These are phyloP conservation scores for Acrocephalus arundinaceus DNA, from an alignment of 2,113 vertebrate genomes.

Conservation along the genomic window DNA sequence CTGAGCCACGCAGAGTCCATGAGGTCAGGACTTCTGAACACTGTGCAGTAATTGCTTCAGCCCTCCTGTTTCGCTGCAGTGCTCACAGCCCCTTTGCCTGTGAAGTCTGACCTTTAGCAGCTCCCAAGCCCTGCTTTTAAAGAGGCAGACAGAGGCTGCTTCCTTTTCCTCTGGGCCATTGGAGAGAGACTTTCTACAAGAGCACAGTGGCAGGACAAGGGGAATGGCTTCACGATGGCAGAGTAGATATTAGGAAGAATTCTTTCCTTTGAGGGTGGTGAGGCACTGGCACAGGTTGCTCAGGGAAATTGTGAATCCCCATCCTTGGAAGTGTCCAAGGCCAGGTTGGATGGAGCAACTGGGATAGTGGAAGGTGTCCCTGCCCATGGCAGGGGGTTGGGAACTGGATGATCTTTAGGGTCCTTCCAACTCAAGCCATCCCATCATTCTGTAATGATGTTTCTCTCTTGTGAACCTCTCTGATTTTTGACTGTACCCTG, in stretches of 20 bases:
- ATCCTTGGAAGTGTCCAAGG: neutral
- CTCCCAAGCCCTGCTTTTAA: neutral
- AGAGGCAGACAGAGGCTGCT: neutral
- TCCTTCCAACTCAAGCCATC: neutral
- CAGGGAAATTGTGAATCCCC: neutral
- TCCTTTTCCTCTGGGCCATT: neutral
- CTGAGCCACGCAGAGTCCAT: rapidly evolving
- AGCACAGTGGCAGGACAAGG: neutral
- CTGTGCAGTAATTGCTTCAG: neutral
- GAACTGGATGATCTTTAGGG: neutral
- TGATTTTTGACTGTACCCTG: neutral
- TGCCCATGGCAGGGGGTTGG: neutral
- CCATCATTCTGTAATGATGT: neutral
- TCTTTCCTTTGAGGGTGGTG: neutral
- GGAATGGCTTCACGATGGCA: neutral
- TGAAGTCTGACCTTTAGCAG: neutral
- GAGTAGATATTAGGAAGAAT: neutral
- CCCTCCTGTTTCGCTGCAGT: neutral
- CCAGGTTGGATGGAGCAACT: neutral
- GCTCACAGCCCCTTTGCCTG: neutral
- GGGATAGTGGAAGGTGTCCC: neutral
- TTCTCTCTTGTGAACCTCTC: neutral
- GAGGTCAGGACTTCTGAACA: neutral
- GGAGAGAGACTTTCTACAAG: neutral
- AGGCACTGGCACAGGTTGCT: neutral